Evolutionary conservation across 2,113 vertebrate genomes (phyloP).

Genomic region (Silurus asotus): DNA sequence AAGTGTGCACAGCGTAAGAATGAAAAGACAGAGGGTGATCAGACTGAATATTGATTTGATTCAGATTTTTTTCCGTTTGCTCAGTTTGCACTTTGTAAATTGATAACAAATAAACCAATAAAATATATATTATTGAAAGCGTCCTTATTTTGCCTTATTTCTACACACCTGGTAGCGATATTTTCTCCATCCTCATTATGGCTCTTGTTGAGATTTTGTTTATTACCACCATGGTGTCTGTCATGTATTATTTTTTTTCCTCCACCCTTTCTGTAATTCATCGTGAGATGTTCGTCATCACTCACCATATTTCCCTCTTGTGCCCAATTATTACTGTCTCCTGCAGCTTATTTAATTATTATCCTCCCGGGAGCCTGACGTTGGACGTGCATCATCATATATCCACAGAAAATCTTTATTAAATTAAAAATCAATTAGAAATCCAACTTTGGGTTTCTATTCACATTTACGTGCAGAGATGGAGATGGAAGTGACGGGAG

Average conservation of each 20-base stretch:
- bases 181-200: neutral
- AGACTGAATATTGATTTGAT: too few relatives aligned
- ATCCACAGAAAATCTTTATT: neutral
- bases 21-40: too few relatives aligned
- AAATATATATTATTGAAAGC: too few relatives aligned
- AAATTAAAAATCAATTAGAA: neutral
- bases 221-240: neutral
- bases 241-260: neutral
- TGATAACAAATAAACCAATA: too few relatives aligned
- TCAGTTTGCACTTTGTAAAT: too few relatives aligned
- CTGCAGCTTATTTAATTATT: constrained; percentile 36
- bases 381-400: neutral
- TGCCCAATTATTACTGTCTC: constrained; percentile 54
- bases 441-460: neutral
- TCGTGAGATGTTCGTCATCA: constrained; percentile 4
- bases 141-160: too few relatives aligned
- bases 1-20: too few relatives aligned
- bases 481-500: neutral
- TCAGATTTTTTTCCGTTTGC: too few relatives aligned
- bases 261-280: neutral
- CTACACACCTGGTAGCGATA: neutral
- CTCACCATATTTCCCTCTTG: constrained; percentile 41
- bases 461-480: too few relatives aligned
- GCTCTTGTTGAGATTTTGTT: neutral
- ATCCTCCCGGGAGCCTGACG: constrained; percentile 15